Percentiles rank a stretch among this genome's conserved stretches.
phyloP scores from a whole-genome alignment of 2,113 vertebrate genomes.

The Catharus bicknelli region DNA sequence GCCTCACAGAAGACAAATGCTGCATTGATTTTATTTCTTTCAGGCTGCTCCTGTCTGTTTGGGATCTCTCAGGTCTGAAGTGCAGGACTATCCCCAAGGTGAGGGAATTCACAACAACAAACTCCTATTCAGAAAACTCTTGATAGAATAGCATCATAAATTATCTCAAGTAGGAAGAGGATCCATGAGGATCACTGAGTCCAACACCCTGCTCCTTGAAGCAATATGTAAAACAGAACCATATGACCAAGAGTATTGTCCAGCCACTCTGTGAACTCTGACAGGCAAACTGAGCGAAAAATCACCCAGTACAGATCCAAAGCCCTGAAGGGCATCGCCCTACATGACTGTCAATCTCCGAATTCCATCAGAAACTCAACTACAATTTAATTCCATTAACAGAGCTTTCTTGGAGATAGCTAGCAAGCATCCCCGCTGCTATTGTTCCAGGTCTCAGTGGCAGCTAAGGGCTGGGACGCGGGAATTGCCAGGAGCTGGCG shows the following conservation, averaged over 20 bases:
- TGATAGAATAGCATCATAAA: neutral
- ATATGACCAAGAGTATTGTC: neutral
- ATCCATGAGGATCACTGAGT: accelerated
- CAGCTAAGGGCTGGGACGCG: neutral
- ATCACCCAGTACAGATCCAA: neutral
- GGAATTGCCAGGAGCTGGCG: no score
- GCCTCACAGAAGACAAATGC: neutral
- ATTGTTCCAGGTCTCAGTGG: neutral
- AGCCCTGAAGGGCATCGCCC: neutral
- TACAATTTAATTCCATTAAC: neutral
- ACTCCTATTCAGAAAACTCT: neutral
- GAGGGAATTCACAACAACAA: neutral
- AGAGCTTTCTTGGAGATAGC: neutral
- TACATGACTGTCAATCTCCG: neutral
- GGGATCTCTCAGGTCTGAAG: neutral
- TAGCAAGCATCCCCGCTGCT: neutral
- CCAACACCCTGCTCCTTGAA: neutral
- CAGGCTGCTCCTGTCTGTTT: neutral
- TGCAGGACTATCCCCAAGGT: neutral
- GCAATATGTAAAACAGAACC: neutral
- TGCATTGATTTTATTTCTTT: neutral
- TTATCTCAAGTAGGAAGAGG: neutral
- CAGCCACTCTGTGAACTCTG: neutral
- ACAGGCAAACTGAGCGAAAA: neutral
- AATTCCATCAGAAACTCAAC: neutral